Evolutionary conservation across 2,888 invertebrate species (phyloP).

Genomic region (Pachycephus smyrnensis): DNA sequence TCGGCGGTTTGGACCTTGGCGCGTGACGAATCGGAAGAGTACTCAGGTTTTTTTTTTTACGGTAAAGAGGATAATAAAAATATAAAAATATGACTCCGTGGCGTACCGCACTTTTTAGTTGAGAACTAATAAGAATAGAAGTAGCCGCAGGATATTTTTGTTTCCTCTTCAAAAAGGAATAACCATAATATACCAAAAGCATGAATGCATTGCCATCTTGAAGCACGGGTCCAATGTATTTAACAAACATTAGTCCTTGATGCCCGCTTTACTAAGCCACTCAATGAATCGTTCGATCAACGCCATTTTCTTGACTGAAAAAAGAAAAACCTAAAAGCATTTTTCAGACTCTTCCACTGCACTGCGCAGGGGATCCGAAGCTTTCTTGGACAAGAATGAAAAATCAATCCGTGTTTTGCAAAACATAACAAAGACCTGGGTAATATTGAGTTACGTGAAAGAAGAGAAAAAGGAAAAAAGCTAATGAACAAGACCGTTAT

Average conservation of each 20-base stretch:
- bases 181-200: no score
- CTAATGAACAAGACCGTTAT: constrained; percentile 44
- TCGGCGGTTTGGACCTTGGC: constrained; percentile 21
- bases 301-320: no score
- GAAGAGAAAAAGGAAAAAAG: constrained; percentile 25
- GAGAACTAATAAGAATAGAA: background rate
- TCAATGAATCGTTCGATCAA: no score
- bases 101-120: no score
- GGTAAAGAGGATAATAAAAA: constrained; percentile 20
- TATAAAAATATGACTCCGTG: constrained; percentile 11
- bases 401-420: constrained; percentile 33
- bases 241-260: no score
- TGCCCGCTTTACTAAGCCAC: no score
- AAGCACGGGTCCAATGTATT: no score
- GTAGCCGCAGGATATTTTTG: background rate
- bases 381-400: background rate
- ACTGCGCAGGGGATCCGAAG: no score
- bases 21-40: constrained; percentile 6
- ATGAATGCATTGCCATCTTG: no score
- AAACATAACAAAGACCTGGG: constrained; percentile 41
- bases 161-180: no score
- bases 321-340: no score
- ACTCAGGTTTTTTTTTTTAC: background rate
- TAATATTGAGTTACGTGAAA: constrained; percentile 38
- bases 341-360: no score